Evolutionary conservation across 2,113 vertebrate species (phyloP).

Genomic region (Sapajus apella): DNA sequence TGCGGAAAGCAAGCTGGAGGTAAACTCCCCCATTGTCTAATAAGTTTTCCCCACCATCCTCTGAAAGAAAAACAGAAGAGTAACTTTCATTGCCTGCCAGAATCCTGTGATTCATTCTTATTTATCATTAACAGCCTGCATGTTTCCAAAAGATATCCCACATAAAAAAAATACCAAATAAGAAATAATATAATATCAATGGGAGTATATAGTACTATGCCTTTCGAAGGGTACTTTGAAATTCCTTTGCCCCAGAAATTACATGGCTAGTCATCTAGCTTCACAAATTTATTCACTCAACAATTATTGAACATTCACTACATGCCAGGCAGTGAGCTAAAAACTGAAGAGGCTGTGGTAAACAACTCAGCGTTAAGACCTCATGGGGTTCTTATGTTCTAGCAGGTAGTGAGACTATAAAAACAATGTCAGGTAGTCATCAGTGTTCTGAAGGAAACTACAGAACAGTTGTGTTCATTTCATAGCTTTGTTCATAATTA

Average conservation of each 20-base stretch:
- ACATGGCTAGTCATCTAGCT: not conserved
- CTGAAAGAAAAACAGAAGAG: not conserved
- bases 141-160: not conserved
- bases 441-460: not conserved
- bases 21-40: not conserved
- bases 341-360: not conserved
- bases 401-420: not conserved
- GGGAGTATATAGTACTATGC: not conserved
- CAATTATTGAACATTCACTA: not conserved
- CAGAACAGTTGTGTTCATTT: not conserved
- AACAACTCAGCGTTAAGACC: not conserved
- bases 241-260: conserved; percentile 5
- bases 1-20: conserved; percentile 23
- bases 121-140: conserved; percentile 22
- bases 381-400: not conserved
- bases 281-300: not conserved
- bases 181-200: not conserved
- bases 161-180: conserved; percentile 9
- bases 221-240: conserved; percentile 41
- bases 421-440: not conserved
- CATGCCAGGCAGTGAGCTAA: not conserved
- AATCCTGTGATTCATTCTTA: conserved; percentile 31
- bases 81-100: not conserved
- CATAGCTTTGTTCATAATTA: not conserved
- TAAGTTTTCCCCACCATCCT: not conserved